Evolutionary conservation across 2,113 vertebrate species (phyloP).

Genomic region (Nibea coibor): DNA sequence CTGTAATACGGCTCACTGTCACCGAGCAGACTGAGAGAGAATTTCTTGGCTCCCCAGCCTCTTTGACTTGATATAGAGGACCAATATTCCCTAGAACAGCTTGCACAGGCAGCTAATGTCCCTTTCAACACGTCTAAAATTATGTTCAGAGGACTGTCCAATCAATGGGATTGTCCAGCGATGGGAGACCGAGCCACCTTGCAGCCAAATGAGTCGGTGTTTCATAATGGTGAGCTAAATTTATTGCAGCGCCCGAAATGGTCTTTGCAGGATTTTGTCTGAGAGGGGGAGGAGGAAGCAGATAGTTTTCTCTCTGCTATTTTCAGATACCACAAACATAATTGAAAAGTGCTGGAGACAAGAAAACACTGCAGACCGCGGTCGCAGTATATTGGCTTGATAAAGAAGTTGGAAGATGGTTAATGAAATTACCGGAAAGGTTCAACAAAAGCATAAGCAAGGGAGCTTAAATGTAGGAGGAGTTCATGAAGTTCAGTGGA

Average conservation of each 20-base stretch:
- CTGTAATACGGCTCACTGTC: slow-evolving; percentile 49
- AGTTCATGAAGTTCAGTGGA: background rate
- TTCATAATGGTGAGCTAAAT: slow-evolving; percentile 68
- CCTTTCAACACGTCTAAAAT: slow-evolving; percentile 75
- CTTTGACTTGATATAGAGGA: slow-evolving; percentile 63
- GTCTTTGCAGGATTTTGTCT: slow-evolving; percentile 51
- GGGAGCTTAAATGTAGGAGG: background rate
- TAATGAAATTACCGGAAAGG: slow-evolving; percentile 35
- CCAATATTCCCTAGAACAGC: slow-evolving; percentile 69
- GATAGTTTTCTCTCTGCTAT: slow-evolving; percentile 45
- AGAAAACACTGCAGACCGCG: slow-evolving; percentile 25
- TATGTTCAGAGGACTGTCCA: slow-evolving; percentile 70
- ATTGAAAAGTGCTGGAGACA: slow-evolving; percentile 40
- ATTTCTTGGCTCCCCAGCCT: slow-evolving; percentile 53
- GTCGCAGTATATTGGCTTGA: slow-evolving; percentile 15
- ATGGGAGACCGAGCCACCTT: slow-evolving; percentile 57
- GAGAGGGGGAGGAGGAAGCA: slow-evolving; percentile 35
- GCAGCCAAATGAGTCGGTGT: slow-evolving; percentile 56
- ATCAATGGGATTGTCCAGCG: slow-evolving; percentile 68
- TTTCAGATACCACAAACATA: slow-evolving; percentile 50
- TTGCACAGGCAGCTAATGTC: slow-evolving; percentile 68
- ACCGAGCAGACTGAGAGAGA: slow-evolving; percentile 50
- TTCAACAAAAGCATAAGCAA: slow-evolving; percentile 25
- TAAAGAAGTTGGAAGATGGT: slow-evolving; percentile 14
- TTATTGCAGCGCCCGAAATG: slow-evolving; percentile 38